These are phyloP conservation scores for Tachysurus fulvidraco DNA, from an alignment of 2,113 vertebrate genomes.

Conservation along the genomic window DNA sequence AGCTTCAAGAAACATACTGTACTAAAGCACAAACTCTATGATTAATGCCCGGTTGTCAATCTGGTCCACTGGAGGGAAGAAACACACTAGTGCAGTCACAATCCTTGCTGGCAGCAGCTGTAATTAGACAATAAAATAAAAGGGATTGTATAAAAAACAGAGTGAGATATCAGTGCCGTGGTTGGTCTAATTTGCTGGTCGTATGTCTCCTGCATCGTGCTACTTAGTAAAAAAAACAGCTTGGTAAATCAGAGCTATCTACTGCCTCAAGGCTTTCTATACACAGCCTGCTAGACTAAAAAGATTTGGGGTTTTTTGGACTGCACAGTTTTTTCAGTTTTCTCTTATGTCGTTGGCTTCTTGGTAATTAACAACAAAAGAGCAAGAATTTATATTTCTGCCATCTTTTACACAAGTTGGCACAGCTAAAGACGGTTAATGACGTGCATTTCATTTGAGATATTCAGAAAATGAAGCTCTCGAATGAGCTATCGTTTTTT, in stretches of 20 bases:
- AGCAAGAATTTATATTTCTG: neutral
- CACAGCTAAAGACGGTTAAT: neutral
- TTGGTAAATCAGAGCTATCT: conserved; percentile 29
- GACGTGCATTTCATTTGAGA: neutral
- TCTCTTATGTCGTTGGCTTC: neutral
- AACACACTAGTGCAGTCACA: neutral
- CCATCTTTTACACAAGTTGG: neutral
- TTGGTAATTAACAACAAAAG: neutral
- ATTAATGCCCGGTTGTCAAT: conserved; percentile 25
- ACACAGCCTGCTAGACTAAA: conserved; percentile 1
- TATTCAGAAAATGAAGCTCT: neutral
- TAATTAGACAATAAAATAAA: conserved; percentile 48
- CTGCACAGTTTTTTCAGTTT: conserved; percentile 15
- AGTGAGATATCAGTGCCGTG: conserved; percentile 15
- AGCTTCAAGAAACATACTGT: neutral
- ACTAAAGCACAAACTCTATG: neutral
- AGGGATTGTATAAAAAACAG: neutral
- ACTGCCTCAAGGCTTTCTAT: neutral
- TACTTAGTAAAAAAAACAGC: conserved; percentile 27
- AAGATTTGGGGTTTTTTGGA: neutral
- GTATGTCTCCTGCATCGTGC: conserved; percentile 34
- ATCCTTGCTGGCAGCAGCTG: conserved; percentile 30
- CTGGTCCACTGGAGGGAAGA: neutral
- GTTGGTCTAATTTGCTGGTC: conserved; percentile 48
- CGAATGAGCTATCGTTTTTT: neutral